phyloP scores from a whole-genome alignment of 2,113 vertebrate genomes.

The Ctenomys sociabilis region DNA sequence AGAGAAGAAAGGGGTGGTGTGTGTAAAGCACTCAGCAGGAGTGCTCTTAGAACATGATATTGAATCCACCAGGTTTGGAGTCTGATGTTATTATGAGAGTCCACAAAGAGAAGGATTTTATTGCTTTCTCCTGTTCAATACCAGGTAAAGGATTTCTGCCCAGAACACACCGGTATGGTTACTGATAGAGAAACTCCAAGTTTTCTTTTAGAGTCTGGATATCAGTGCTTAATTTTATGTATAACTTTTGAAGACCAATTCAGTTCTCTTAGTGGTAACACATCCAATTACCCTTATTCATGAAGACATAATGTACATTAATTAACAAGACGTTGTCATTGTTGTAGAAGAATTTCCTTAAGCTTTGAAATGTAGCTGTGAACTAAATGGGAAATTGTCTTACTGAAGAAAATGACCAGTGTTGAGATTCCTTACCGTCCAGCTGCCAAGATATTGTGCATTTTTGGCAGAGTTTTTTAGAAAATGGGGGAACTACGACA shows the following conservation, averaged over 20 bases:
- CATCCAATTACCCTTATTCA: background rate
- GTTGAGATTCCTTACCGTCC: background rate
- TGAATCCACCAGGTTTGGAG: background rate
- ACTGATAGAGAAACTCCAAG: background rate
- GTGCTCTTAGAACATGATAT: rapidly evolving
- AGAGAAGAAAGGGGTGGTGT: background rate
- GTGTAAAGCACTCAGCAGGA: constrained; percentile 33
- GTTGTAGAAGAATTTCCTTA: background rate
- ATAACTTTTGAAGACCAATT: background rate
- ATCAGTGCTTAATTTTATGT: background rate
- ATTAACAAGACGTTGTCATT: background rate
- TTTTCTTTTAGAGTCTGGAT: background rate
- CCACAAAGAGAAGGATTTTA: constrained; percentile 91
- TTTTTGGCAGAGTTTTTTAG: background rate
- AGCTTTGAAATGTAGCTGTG: background rate
- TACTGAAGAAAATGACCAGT: too few species aligned
- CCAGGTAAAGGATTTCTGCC: constrained; percentile 84
- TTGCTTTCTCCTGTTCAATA: constrained; percentile 88
- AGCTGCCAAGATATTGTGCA: background rate
- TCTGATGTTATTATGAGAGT: constrained; percentile 72
- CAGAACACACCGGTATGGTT: rapidly evolving
- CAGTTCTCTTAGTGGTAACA: background rate
- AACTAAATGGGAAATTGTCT: background rate
- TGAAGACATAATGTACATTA: background rate
- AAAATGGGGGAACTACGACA: background rate